Base-by-base conservation (phyloP, 2,888 invertebrate genomes). In the Drosophila aldrichi region DNA sequence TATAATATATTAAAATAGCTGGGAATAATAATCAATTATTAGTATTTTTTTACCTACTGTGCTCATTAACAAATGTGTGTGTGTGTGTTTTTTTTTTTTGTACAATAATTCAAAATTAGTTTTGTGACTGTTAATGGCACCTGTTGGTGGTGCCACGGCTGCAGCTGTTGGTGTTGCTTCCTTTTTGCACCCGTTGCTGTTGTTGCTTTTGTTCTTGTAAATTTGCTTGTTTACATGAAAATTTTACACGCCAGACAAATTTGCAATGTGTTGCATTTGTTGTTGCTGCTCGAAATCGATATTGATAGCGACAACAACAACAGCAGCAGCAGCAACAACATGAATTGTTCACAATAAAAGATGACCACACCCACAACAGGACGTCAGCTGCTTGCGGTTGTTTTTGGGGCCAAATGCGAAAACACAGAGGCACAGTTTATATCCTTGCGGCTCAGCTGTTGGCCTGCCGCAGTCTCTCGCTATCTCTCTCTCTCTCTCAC, bases 221-320 rank as follows among this genome's bases (percentile, higher is more conserved):
- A 87, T 81, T 76, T 68, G 68, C 88, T 74, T 82, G 82, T 82
- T 88, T 68, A 82, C 82, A 82, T 77, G 74, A 34, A 51, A 70
- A 85, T 82, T 74, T 62, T 71, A 82, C 82, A 87, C 82, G 77
- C 59, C 60, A 70, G 77, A 68, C 83, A 59, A 75, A 77, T 71
- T 75, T 78, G 44, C 55, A 69, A 69, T 67, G 57, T 29, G 43
- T 48, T 55, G 48, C 46, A 55, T 41, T 59, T 59, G 41, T 54
- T 48, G 46, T 52, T 71, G 48, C 41, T 48, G 56, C 46, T 46
- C 54, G 49, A 18, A 18, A 66, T 63, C 75, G 56, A 74, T 70
- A 74, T 65, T 40, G 51, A 36, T 34, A 22, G 40, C 25, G 34
- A 25, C 25, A 54, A 54, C 54, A 55, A 12, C 40, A 57, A 12